Base-by-base conservation (phyloP, 2,888 invertebrate genomes). In the Apodemia mormo region DNA sequence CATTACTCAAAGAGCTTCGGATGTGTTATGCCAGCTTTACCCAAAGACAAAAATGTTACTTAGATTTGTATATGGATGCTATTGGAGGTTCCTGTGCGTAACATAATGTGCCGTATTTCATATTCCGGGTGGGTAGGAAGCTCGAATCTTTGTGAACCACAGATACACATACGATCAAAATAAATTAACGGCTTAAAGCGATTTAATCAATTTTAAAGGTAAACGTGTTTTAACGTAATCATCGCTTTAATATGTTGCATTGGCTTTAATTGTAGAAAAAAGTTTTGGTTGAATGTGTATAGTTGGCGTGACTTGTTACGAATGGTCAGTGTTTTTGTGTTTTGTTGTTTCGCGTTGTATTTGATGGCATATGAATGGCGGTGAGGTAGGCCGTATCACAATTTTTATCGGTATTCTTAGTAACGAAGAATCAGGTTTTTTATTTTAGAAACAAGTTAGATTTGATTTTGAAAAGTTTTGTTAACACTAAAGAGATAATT, bases 1-100 rank as follows among this genome's bases (percentile, higher is more conserved):
- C 83, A 82, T 84, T 83, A 82, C 80, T 76, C 74, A 71, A 74
- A 74, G 77, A 78, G 76, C 33, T 49, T 67, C 70, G 66, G 37
- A 37, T 64, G 61, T 64, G 61, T 37, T 64, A 64, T 37, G 61
- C 61, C 61, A 64, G 61, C 14, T 64, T 64, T 64, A 64, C 37
- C 61, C 61, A 64, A 64, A 64, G 37, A 64, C 61, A 64, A 64
- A 61, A 14, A 33, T 33, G 61, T 64, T 64, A 64, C 7, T 64
- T 64, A 64, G 61, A 58, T 58, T 58, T 58, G 58, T 58, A 58
- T 58, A 58, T 30, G 58, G 37, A 64, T 64, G 52, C 52, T 54
- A 54, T 64, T 64, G 61, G 37, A 64, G 30, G 61, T 33, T 64
- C 61, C 61, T 64, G 30, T 37, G 37, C 61, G 61, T 64, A 54